phyloP scores from a whole-genome alignment of 2,113 vertebrate species.

The Sylvietta virens region DNA sequence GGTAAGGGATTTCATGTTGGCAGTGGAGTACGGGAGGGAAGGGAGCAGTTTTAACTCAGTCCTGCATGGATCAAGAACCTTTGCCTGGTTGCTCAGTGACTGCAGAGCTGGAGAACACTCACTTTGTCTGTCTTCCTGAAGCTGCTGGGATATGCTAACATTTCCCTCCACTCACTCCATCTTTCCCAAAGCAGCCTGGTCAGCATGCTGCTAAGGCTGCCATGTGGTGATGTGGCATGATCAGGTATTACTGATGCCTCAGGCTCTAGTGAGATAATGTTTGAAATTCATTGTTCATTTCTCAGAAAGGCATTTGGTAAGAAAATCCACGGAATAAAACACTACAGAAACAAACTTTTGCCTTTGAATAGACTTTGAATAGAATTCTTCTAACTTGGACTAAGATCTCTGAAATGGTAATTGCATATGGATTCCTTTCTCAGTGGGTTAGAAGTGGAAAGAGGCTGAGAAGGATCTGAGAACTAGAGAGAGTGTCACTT shows the following conservation, averaged over 20 bases:
- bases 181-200: neutral
- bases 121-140: neutral
- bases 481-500: neutral
- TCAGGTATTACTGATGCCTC: neutral
- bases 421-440: neutral
- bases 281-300: neutral
- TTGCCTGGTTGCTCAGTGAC: neutral
- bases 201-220: neutral
- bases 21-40: neutral
- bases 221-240: neutral
- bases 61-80: neutral
- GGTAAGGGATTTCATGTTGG: neutral
- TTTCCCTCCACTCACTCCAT: neutral
- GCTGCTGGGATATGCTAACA: neutral
- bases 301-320: neutral
- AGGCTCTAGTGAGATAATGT: neutral
- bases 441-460: neutral
- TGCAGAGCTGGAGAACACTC: neutral
- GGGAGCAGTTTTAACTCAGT: neutral
- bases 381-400: neutral
- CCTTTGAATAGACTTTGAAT: too few species aligned
- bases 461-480: neutral
- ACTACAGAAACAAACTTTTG: neutral
- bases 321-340: neutral
- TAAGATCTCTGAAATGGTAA: neutral